phyloP scores from a whole-genome alignment of 2,888 invertebrate species.

The Lordiphosa fenestrarum region DNA sequence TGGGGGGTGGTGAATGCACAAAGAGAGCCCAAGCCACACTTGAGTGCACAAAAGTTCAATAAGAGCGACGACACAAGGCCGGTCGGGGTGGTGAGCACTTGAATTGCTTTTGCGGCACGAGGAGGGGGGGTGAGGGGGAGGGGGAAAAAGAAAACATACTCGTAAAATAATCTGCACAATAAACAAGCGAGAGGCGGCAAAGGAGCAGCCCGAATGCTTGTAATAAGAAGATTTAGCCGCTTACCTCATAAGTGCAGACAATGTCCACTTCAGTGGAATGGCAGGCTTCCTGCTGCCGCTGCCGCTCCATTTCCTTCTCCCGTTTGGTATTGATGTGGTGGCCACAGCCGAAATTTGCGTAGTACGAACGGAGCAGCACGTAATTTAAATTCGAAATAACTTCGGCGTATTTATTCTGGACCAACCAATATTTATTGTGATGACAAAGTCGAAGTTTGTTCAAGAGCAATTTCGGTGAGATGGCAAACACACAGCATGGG shows the following conservation, averaged over 20 bases:
- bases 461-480: conserved; percentile 80
- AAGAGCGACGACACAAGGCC: conserved; percentile 35
- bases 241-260: conserved; percentile 79
- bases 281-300: conserved; percentile 25
- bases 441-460: conserved; percentile 79
- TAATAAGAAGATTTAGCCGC: conserved; percentile 66
- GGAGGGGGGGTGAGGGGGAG: conserved; percentile 3
- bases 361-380: conserved; percentile 76
- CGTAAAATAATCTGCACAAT: conserved; percentile 57
- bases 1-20: conserved; percentile 55
- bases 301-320: conserved; percentile 9
- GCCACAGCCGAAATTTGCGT: conserved; percentile 70
- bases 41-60: conserved; percentile 73
- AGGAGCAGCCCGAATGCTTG: conserved; percentile 35
- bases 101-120: conserved; percentile 46
- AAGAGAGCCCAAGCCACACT: conserved; percentile 52
- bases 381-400: conserved; percentile 80
- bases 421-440: conserved; percentile 81
- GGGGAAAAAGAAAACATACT: conserved; percentile 27
- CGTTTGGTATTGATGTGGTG: conserved; percentile 32
- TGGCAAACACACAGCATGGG: conserved; percentile 61
- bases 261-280: conserved; percentile 55
- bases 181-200: conserved; percentile 47
- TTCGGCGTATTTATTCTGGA: conserved; percentile 81
- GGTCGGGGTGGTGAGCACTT: conserved; percentile 20